phyloP scores from a whole-genome alignment of 1,140 invertebrate species.

The Polyergus mexicanus region DNA sequence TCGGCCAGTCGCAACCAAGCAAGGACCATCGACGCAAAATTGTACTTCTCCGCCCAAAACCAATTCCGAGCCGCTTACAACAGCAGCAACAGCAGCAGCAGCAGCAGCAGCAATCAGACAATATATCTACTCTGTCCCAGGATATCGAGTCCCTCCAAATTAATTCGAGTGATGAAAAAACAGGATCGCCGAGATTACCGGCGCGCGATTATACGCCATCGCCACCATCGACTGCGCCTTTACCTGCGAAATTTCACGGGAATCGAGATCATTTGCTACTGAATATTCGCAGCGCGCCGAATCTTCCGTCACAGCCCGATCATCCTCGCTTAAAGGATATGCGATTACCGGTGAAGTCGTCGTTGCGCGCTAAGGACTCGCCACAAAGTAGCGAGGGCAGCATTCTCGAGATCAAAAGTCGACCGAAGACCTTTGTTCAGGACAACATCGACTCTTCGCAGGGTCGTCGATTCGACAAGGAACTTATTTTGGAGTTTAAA shows the following conservation, averaged over 20 bases:
- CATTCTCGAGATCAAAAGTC: slow-evolving; percentile 88
- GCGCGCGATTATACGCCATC: slow-evolving; percentile 90
- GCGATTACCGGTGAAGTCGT: slow-evolving; percentile 89
- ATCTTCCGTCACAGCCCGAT: slow-evolving; percentile 90
- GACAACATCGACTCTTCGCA: slow-evolving; percentile 75
- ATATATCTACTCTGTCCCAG: slow-evolving; percentile 87
- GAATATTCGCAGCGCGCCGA: slow-evolving; percentile 92
- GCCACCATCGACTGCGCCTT: slow-evolving; percentile 92
- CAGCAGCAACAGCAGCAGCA: slow-evolving; percentile 85
- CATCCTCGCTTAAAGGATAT: slow-evolving; percentile 91
- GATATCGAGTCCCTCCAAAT: slow-evolving; percentile 89
- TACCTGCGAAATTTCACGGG: slow-evolving; percentile 92
- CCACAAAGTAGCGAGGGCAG: slow-evolving; percentile 90
- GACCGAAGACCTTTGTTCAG: slow-evolving; percentile 84
- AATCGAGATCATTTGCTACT: slow-evolving; percentile 91
- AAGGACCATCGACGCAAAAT: slow-evolving; percentile 83
- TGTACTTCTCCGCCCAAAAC: slow-evolving; percentile 86
- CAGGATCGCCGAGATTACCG: slow-evolving; percentile 81
- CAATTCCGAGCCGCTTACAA: slow-evolving; percentile 87
- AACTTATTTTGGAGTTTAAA: slow-evolving; percentile 90
- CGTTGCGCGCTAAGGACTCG: slow-evolving; percentile 87
- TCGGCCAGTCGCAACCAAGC: slow-evolving; percentile 70
- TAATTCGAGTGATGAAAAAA: slow-evolving; percentile 88
- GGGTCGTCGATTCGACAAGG: slow-evolving; percentile 86
- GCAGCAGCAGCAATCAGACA: slow-evolving; percentile 79